These are phyloP conservation scores for Mystacides longicornis DNA, from an alignment of 2,888 invertebrate species.

Conservation along the genomic window DNA sequence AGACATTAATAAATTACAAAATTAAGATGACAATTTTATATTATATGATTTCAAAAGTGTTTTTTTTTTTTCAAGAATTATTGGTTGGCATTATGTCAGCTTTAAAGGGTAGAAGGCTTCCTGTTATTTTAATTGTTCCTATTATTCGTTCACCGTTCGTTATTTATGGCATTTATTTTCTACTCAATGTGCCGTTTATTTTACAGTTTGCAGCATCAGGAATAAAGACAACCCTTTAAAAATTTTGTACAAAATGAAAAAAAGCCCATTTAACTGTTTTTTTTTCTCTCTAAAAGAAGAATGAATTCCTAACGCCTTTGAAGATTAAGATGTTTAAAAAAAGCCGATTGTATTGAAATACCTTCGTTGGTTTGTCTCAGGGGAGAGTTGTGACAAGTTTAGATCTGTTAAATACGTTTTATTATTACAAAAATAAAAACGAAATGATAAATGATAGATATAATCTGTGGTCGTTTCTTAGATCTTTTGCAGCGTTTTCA, in stretches of 20 bases:
- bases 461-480: background rate
- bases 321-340: background rate
- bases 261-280: background rate
- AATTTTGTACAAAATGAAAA: too few relatives aligned
- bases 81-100: too few relatives aligned
- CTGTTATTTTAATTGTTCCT: background rate
- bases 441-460: background rate
- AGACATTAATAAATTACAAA: too few relatives aligned
- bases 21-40: too few relatives aligned
- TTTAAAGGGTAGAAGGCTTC: background rate
- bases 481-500: background rate
- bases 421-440: too few relatives aligned
- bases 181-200: background rate
- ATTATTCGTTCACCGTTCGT: background rate
- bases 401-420: background rate
- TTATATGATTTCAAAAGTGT: too few relatives aligned
- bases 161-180: background rate
- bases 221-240: too few relatives aligned
- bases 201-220: background rate
- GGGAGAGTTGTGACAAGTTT: conserved; percentile 2
- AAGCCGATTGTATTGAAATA: too few relatives aligned
- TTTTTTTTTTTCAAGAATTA: too few relatives aligned
- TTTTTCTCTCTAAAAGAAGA: too few relatives aligned
- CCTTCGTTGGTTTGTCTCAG: background rate
- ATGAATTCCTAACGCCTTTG: background rate